Conservation (phyloP, 1,140 invertebrate species). For the Ceratina calcarata region DNA sequence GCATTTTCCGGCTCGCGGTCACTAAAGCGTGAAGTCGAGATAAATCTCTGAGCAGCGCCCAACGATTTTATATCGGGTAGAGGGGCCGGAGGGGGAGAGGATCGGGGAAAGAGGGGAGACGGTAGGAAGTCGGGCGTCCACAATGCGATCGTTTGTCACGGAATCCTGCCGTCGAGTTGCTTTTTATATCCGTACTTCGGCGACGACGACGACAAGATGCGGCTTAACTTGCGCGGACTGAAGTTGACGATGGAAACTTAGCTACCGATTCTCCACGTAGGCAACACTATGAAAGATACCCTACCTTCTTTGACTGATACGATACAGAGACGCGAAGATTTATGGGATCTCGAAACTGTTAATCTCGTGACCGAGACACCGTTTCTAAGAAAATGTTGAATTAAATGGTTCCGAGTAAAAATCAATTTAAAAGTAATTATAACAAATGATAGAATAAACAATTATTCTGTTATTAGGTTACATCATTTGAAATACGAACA, state of each 20-base stretch:
- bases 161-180: constrained; percentile 57
- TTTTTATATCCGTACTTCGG: constrained; percentile 62
- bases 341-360: constrained; percentile 7
- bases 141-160: constrained; percentile 67
- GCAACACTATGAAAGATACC: constrained; percentile 27
- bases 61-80: neutral
- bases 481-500: no score
- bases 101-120: no score
- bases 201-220: constrained; percentile 38
- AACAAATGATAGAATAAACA: no score
- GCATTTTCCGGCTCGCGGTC: neutral
- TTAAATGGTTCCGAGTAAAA: no score
- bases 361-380: neutral
- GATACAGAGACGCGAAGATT: constrained; percentile 21
- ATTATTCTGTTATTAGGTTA: no score
- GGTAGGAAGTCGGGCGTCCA: constrained; percentile 32
- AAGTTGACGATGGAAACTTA: constrained; percentile 61
- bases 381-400: neutral
- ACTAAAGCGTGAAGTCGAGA: constrained; percentile 1
- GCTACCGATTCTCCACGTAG: constrained; percentile 50
- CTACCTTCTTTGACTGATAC: constrained; percentile 27
- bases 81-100: no score
- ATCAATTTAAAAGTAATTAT: no score
- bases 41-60: constrained; percentile 11
- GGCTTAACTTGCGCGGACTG: constrained; percentile 50